These are phyloP conservation scores for Rhabdophis nuchalis DNA, from an alignment of 2,797 vertebrate species.

Conservation along the genomic window DNA sequence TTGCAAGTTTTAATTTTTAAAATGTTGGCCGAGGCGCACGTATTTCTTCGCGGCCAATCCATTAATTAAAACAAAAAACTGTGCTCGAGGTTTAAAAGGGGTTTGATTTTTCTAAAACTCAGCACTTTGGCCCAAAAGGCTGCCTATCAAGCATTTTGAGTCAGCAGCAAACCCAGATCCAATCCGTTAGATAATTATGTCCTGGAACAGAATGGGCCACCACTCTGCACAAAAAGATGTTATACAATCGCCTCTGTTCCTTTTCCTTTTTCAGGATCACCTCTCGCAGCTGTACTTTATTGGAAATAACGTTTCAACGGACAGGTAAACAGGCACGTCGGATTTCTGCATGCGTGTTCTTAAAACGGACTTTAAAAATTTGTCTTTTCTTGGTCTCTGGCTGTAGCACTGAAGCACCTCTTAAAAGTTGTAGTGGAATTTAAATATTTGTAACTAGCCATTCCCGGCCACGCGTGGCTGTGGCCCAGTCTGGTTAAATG, in stretches of 20 bases:
- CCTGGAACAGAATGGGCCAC: neutral
- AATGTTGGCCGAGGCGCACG: neutral
- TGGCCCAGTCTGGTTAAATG: no score
- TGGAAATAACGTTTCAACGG: constrained; percentile 83
- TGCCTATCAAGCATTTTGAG: constrained; percentile 2
- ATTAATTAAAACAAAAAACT: constrained; percentile 18
- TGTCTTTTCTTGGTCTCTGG: neutral
- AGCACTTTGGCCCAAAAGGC: constrained; percentile 15
- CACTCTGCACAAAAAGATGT: neutral
- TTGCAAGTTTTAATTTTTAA: neutral
- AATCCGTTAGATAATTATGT: neutral
- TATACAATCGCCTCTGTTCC: constrained; percentile 38
- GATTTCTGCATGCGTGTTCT: neutral
- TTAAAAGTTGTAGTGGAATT: neutral
- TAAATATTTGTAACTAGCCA: neutral
- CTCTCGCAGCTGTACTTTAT: constrained; percentile 83
- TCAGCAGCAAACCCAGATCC: neutral
- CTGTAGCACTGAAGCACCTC: neutral
- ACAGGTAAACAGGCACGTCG: constrained; percentile 76
- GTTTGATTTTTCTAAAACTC: neutral
- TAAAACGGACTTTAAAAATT: neutral
- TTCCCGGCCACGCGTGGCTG: no score
- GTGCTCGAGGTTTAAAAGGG: constrained; percentile 12
- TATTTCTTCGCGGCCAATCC: neutral
- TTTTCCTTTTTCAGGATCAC: constrained; percentile 85